Percentiles rank a stretch among this genome's conserved stretches.
Evolutionary conservation across 2,888 invertebrate species (phyloP).

Genomic region (Eupelmus urozonus): DNA sequence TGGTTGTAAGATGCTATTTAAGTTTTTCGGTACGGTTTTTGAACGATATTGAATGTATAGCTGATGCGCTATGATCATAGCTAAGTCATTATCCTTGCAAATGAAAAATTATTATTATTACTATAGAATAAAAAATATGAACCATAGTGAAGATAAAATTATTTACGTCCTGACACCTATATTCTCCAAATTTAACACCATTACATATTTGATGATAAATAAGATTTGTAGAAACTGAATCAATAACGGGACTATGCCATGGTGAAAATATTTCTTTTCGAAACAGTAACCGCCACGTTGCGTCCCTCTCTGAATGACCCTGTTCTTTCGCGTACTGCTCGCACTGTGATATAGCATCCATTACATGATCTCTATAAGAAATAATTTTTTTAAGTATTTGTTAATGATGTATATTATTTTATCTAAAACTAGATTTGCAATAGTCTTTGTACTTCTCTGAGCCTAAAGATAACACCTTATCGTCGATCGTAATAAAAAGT

Average conservation of each 20-base stretch:
- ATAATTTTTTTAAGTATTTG: neutral
- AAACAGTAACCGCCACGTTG: slow-evolving; percentile 92
- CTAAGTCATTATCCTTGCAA: slow-evolving; percentile 87
- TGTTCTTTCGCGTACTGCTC: slow-evolving; percentile 96
- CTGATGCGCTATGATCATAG: slow-evolving; percentile 93
- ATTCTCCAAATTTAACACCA: slow-evolving; percentile 95
- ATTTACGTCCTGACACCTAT: slow-evolving; percentile 83
- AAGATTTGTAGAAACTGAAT: slow-evolving; percentile 89
- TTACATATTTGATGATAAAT: slow-evolving; percentile 93
- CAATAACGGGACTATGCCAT: slow-evolving; percentile 93
- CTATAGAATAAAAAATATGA: neutral
- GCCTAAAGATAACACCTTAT: slow-evolving; percentile 81
- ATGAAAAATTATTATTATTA: slow-evolving; percentile 42
- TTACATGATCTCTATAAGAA: slow-evolving; percentile 86
- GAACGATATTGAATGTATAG: slow-evolving; percentile 91
- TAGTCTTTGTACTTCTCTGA: slow-evolving; percentile 63
- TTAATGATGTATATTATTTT: no score
- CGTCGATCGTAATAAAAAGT: slow-evolving; percentile 91
- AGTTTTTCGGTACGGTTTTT: slow-evolving; percentile 83
- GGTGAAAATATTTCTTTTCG: slow-evolving; percentile 94
- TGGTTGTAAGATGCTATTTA: slow-evolving; percentile 85
- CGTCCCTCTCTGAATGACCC: slow-evolving; percentile 89
- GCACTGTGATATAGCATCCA: slow-evolving; percentile 97
- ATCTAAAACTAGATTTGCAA: no score
- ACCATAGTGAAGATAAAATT: neutral